Percentiles rank a stretch among this genome's conserved stretches.
phyloP scores from a whole-genome alignment of 2,888 invertebrate genomes.

The Dicyrtomina minuta region DNA sequence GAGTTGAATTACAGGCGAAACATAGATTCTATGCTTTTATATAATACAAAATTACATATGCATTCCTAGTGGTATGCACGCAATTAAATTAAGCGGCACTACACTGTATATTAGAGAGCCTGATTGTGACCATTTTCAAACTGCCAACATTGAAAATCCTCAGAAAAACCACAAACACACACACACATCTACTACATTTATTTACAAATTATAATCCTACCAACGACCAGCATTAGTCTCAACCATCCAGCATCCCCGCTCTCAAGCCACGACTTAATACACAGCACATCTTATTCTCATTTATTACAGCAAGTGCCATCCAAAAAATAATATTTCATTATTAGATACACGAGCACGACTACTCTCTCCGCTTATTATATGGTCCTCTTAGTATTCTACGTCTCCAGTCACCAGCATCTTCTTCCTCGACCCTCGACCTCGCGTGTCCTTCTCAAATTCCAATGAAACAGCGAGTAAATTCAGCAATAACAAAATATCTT shows the following conservation, averaged over 20 bases:
- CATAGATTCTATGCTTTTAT: too few species aligned
- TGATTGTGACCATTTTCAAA: slow-evolving; percentile 7
- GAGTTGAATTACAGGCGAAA: too few species aligned
- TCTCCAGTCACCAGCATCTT: too few species aligned
- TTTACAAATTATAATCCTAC: slow-evolving; percentile 20
- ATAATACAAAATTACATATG: too few species aligned
- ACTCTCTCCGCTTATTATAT: background rate
- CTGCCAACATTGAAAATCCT: slow-evolving; percentile 21
- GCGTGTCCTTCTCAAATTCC: too few species aligned
- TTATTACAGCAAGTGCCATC: slow-evolving; percentile 1
- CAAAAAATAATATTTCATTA: slow-evolving; percentile 10
- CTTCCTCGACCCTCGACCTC: too few species aligned
- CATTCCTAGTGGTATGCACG: too few species aligned
- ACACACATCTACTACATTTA: slow-evolving; percentile 29
- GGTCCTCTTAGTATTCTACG: background rate
- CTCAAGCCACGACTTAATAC: background rate
- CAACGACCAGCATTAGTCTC: background rate
- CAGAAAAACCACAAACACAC: slow-evolving; percentile 21
- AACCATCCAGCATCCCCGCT: background rate
- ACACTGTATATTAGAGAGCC: too few species aligned
- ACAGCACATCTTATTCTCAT: background rate
- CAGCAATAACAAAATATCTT: too few species aligned
- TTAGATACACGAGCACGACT: slow-evolving; percentile 1
- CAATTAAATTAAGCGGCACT: too few species aligned
- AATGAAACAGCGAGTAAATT: too few species aligned